Conservation (phyloP, 2,888 invertebrate species). For the Himalopsyche tibetana region DNA sequence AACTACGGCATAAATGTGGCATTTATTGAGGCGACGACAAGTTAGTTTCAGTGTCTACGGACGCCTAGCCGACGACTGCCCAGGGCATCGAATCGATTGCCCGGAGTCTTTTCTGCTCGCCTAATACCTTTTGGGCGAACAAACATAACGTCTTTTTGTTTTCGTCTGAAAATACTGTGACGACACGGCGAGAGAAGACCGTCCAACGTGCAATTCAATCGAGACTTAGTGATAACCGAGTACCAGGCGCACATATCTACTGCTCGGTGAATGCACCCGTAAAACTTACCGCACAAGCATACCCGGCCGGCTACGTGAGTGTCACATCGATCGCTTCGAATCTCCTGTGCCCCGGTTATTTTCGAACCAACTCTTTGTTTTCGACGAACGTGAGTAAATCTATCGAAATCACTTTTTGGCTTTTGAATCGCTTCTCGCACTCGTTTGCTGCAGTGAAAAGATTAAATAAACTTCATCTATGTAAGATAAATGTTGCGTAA, state of each 20-base stretch:
- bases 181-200: slow-evolving; percentile 23
- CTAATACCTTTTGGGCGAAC: slow-evolving; percentile 2
- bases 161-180: slow-evolving; percentile 33
- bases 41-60: slow-evolving; percentile 14
- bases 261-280: slow-evolving; percentile 12
- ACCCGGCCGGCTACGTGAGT: slow-evolving; percentile 13
- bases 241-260: slow-evolving; percentile 31
- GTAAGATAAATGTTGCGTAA: neutral
- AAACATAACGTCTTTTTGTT: slow-evolving; percentile 22
- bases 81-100: slow-evolving; percentile 37
- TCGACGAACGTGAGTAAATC: slow-evolving; percentile 52
- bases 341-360: slow-evolving; percentile 28
- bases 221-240: slow-evolving; percentile 9
- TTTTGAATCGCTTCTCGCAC: slow-evolving; percentile 23
- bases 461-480: slow-evolving; percentile 40
- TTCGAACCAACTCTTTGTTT: slow-evolving; percentile 48
- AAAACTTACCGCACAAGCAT: neutral
- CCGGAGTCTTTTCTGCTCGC: slow-evolving; percentile 20
- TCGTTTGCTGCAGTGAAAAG: slow-evolving; percentile 27
- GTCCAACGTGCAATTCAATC: slow-evolving; percentile 40
- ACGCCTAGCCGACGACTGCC: slow-evolving; percentile 36
- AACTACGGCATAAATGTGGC: neutral
- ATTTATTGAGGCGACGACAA: neutral
- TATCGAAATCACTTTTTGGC: slow-evolving; percentile 50
- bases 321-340: slow-evolving; percentile 32